Percentiles rank a stretch among this genome's conserved stretches.
Evolutionary conservation across 2,888 invertebrate species (phyloP).

Genomic region (Drosophila buzzatii): DNA sequence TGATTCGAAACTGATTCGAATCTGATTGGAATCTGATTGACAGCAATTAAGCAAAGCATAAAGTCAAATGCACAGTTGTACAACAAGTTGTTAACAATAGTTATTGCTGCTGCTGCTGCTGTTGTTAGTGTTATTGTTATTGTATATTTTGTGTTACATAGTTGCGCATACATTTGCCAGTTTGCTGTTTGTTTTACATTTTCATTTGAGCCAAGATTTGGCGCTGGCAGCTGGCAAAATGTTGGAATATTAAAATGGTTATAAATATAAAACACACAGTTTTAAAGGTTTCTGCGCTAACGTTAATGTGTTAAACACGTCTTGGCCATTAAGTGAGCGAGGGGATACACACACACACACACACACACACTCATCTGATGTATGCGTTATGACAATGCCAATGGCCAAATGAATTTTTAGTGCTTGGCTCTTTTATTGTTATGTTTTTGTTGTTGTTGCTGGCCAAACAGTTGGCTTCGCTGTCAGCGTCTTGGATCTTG

Average conservation of each 20-base stretch:
- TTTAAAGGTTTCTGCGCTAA: constrained; percentile 59
- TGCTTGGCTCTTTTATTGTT: constrained; percentile 43
- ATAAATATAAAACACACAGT: constrained; percentile 59
- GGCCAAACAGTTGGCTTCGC: constrained; percentile 43
- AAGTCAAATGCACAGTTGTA: constrained; percentile 45
- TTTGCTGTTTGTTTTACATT: constrained; percentile 46
- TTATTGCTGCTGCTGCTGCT: constrained; percentile 43
- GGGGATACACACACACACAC: constrained; percentile 20
- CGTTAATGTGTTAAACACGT: constrained; percentile 76
- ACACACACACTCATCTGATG: constrained; percentile 53
- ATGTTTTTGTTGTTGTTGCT: constrained; percentile 49
- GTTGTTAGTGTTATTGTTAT: constrained; percentile 36
- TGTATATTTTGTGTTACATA: constrained; percentile 30
- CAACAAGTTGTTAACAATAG: constrained; percentile 66
- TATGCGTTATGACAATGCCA: constrained; percentile 76
- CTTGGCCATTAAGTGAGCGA: constrained; percentile 69
- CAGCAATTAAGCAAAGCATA: constrained; percentile 28
- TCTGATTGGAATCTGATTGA: constrained; percentile 22
- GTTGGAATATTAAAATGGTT: constrained; percentile 54
- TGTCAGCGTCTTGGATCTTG: constrained; percentile 42
- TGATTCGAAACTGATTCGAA: constrained; percentile 14
- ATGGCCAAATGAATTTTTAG: constrained; percentile 52
- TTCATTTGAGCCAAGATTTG: constrained; percentile 44
- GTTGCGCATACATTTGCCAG: constrained; percentile 49
- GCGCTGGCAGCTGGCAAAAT: constrained; percentile 37